Percentiles rank a stretch among this genome's conserved stretches.
These are phyloP conservation scores for Brachyptera risi DNA, from an alignment of 2,888 invertebrate species.

Conservation along the genomic window DNA sequence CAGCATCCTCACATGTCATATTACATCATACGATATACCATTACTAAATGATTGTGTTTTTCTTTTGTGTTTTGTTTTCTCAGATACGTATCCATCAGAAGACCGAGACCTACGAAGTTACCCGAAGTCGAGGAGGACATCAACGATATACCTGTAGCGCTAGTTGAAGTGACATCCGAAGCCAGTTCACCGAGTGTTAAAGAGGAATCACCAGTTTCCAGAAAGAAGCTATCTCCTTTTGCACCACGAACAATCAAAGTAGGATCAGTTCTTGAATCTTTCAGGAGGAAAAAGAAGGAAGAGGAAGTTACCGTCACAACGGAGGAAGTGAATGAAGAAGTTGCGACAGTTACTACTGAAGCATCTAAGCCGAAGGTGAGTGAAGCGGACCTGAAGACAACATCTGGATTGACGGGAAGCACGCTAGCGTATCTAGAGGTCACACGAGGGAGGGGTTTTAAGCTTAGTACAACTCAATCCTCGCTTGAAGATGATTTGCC, in stretches of 20 bases:
- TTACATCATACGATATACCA: background rate
- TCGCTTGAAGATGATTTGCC: slow-evolving; percentile 11
- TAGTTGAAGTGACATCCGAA: slow-evolving; percentile 5
- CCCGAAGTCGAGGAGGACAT: slow-evolving; percentile 31
- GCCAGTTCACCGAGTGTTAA: background rate
- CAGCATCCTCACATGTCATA: background rate
- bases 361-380: slow-evolving; percentile 19
- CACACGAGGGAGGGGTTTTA: slow-evolving; percentile 12
- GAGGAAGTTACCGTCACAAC: slow-evolving; percentile 8
- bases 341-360: slow-evolving; percentile 16
- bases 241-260: slow-evolving; percentile 2
- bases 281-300: slow-evolving; percentile 11
- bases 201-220: background rate
- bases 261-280: slow-evolving; percentile 11
- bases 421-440: slow-evolving; percentile 22
- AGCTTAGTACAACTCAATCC: slow-evolving; percentile 14
- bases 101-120: slow-evolving; percentile 19
- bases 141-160: slow-evolving; percentile 25
- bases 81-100: slow-evolving; percentile 45
- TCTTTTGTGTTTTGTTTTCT: slow-evolving; percentile 30
- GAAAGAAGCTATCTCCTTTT: slow-evolving; percentile 7
- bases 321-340: slow-evolving; percentile 10
- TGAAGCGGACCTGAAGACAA: slow-evolving; percentile 9
- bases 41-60: background rate
- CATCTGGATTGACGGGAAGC: background rate